phyloP scores from a whole-genome alignment of 2,797 vertebrate species.

The Pampus argenteus region DNA sequence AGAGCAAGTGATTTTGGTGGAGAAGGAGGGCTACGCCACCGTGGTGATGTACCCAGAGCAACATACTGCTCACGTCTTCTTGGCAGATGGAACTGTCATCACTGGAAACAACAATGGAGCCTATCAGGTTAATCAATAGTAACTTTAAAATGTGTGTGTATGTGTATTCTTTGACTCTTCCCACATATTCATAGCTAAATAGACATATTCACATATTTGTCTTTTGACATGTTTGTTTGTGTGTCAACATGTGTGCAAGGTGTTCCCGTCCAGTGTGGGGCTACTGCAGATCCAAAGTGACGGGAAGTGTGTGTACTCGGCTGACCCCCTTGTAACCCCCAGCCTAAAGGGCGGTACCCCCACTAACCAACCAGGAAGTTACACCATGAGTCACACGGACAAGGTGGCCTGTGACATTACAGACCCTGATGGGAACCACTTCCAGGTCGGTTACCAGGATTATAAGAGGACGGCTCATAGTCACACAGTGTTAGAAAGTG shows the following conservation, averaged over 20 bases:
- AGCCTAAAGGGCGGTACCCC: conserved; percentile 24
- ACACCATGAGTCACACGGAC: conserved; percentile 88
- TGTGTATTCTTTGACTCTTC: neutral
- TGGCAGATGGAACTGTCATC: conserved; percentile 91
- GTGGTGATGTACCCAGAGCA: conserved; percentile 87
- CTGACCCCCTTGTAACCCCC: conserved; percentile 44
- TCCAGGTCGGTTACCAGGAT: conserved; percentile 85
- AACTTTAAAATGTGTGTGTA: no score
- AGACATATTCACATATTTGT: neutral
- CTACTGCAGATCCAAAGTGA: conserved; percentile 86
- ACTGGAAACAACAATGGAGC: conserved; percentile 85
- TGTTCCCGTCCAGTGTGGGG: conserved; percentile 84
- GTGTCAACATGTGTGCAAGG: conserved; percentile 72
- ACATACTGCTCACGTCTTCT: conserved; percentile 80
- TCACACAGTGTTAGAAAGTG: neutral
- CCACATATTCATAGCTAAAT: neutral
- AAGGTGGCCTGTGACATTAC: conserved; percentile 85
- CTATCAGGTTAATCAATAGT: conserved; percentile 86
- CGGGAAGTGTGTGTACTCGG: conserved; percentile 86
- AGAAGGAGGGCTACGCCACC: conserved; percentile 88
- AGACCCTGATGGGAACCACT: conserved; percentile 89
- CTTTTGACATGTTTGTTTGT: neutral
- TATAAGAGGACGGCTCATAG: neutral
- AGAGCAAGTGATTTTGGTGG: conserved; percentile 85
- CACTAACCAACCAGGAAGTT: conserved; percentile 80